Base-by-base conservation (phyloP, 2,888 invertebrate genomes). In the Oscheius sp. region DNA sequence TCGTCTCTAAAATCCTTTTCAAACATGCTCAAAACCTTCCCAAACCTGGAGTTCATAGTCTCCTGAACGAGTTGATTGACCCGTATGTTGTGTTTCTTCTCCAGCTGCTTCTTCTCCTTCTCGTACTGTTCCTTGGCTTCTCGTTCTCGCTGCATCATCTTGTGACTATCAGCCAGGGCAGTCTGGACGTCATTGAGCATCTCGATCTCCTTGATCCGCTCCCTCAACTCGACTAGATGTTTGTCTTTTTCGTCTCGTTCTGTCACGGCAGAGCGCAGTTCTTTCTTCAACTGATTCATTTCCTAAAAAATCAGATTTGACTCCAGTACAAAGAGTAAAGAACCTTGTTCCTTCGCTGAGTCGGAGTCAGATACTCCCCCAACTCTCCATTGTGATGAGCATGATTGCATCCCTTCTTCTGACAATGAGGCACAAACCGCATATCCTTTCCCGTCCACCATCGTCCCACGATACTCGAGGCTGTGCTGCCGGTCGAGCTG, bases 371-470 rank as follows among this genome's bases (percentile, higher is more conserved):
- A 74, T 89, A 89, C 58, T 85, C 83, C 29, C 80, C 81, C 5
- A 77, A 75, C 7, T 77, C 71, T 11, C 59, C 72, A 70, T 37
- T 74, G 21, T 81, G 80, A 51, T 81, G 76, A 2, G 80, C 78
- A 74, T 87, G 87, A 74, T 84, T 82, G 72, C 85, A 86, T 1
- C 87, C 87, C 11, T 83, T 79, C 62, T 84, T 86, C 70, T 84
- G 83, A 62, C 88, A 88, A 74, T 88, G 88, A 5, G 87, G 82
- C 11, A 87, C 84, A 76, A 81, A 87, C 73, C 84, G 80, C 37
- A 85, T 86, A 60, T 85, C 85, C 74, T 87, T 87, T 4, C 86
- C 88, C 62, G 83, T 84, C 88, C 88, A 88, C 88, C 88, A 88
- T 42, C 86, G 75, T n/a, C 87, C 87, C 35, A 86, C 86, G 29